These are phyloP conservation scores for Drosophila obscura DNA, from an alignment of 1,140 invertebrate genomes.

Conservation along the genomic window DNA sequence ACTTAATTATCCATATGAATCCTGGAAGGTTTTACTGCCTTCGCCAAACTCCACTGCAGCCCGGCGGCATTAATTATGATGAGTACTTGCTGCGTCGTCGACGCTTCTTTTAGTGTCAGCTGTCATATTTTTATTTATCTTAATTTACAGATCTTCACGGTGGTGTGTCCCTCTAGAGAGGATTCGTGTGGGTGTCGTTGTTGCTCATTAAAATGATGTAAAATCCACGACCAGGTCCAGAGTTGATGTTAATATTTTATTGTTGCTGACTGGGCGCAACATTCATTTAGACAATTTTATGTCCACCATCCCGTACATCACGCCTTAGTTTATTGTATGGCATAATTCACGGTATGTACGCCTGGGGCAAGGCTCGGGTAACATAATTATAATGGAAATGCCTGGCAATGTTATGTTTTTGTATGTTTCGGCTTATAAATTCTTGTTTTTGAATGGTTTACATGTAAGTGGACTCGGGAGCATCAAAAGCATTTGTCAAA, in stretches of 20 bases:
- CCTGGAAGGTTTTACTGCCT: slow-evolving; percentile 67
- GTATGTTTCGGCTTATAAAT: slow-evolving; percentile 14
- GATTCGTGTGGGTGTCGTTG: slow-evolving; percentile 40
- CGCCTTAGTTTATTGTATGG: slow-evolving; percentile 62
- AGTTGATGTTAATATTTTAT: slow-evolving; percentile 57
- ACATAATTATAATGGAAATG: slow-evolving; percentile 29
- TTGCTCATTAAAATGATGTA: slow-evolving; percentile 67
- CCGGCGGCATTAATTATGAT: slow-evolving; percentile 69
- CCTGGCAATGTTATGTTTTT: not conserved
- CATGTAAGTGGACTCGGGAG: not conserved
- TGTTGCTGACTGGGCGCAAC: slow-evolving; percentile 35
- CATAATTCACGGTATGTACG: slow-evolving; percentile 51
- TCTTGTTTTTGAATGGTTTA: slow-evolving; percentile 4
- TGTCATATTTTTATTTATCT: slow-evolving; percentile 80
- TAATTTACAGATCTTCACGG: slow-evolving; percentile 69
- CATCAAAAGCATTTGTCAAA: too few species aligned
- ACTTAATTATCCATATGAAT: slow-evolving; percentile 82
- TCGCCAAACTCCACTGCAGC: slow-evolving; percentile 18
- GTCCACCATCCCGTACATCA: slow-evolving; percentile 61
- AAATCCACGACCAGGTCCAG: slow-evolving; percentile 39
- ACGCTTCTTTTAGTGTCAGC: slow-evolving; percentile 46
- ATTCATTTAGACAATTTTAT: slow-evolving; percentile 59
- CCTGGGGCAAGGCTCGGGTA: slow-evolving; percentile 23
- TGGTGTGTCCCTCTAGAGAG: not conserved
- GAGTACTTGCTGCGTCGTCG: slow-evolving; percentile 43